Base-by-base conservation (phyloP, 2,797 vertebrate species). In the Myoxocephalus aenaeus region DNA sequence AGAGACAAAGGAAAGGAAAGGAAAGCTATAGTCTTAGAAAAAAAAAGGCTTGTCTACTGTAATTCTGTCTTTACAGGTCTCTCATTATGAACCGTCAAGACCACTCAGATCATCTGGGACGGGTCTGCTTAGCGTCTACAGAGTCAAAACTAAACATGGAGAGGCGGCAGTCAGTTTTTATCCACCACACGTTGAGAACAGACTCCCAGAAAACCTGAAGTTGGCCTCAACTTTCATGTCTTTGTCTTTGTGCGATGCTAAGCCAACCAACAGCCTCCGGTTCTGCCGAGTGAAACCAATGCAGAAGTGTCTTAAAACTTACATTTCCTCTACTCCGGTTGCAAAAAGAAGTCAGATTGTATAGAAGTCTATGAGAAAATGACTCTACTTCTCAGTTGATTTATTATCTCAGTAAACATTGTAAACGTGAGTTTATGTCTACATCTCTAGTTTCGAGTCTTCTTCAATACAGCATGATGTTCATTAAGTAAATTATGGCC, bases 1-100 rank as follows among this genome's bases (percentile, higher is more conserved):
- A 65, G n/a, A 71, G 70, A 57, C 56, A 40, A 61, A 65, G n/a
- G 11, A 25, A 44, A 66, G 25, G 18, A 53, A 13, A 66, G 25
- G 18, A 53, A 13, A 59, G 40, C 20, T 42, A 14, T 42, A 50
- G 27, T 29, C 32, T 51, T 3, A 53, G 44, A 67, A 46, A 66
- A 54, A 8, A 18, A 38, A 32, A n/a, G 59, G 40, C 50, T 64
- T 13, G 1, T 22, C 59, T 56, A 32, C 46, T 68, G 36, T 9
- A 40, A 20, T 48, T 15, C 17, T 40, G 14, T 75, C 40, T 44
- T 40, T 29, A 44, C n/a, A 48, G 20, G 22, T 72, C 32, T 66
- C 72, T 56, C 27, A 3, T 48, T 11, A n/a, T 34, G 36, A 64
- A n/a, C 44, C 9, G 1, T 42, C 40, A 20, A 42, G 22, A 44